A percentile compares a stretch with the other conserved stretches of the same genome.
These are phyloP conservation scores for Poeciliopsis retropinna DNA, from an alignment of 2,113 vertebrate genomes.

Conservation along the genomic window DNA sequence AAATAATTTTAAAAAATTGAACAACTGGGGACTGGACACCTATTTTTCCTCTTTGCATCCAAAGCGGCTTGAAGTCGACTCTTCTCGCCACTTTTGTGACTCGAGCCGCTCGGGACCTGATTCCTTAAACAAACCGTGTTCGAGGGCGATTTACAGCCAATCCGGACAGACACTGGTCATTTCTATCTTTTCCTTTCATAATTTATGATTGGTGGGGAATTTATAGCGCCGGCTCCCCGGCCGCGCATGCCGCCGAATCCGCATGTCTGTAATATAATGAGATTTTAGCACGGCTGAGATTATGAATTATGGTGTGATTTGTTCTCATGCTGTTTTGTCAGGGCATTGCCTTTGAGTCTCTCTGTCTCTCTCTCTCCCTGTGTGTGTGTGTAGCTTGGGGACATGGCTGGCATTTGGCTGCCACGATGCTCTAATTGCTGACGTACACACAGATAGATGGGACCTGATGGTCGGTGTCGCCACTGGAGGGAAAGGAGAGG, in stretches of 20 bases:
- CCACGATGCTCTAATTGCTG: constrained; percentile 77
- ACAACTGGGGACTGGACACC: neutral
- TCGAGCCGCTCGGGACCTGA: constrained; percentile 62
- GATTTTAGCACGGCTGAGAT: constrained; percentile 77
- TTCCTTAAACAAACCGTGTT: constrained; percentile 76
- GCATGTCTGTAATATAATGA: constrained; percentile 79
- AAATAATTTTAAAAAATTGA: constrained; percentile 19
- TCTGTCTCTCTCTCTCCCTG: neutral
- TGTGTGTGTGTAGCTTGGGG: constrained; percentile 70
- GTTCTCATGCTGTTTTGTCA: constrained; percentile 77
- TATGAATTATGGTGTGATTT: constrained; percentile 79
- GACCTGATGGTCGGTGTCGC: constrained; percentile 77
- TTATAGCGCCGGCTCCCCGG: constrained; percentile 63
- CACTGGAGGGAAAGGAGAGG: constrained; percentile 54
- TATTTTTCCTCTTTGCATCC: constrained; percentile 33
- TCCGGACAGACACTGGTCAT: constrained; percentile 70
- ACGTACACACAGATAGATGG: constrained; percentile 79
- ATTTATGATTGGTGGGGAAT: constrained; percentile 76
- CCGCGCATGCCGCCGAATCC: constrained; percentile 68
- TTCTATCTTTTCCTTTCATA: constrained; percentile 76
- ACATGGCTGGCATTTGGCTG: constrained; percentile 79
- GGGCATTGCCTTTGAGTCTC: constrained; percentile 64
- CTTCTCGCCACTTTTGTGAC: constrained; percentile 22
- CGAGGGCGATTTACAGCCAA: constrained; percentile 72
- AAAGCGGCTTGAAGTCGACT: constrained; percentile 54